Evolutionary conservation across 2,888 invertebrate species (phyloP).

Genomic region (Nephrocerus scutellatus): DNA sequence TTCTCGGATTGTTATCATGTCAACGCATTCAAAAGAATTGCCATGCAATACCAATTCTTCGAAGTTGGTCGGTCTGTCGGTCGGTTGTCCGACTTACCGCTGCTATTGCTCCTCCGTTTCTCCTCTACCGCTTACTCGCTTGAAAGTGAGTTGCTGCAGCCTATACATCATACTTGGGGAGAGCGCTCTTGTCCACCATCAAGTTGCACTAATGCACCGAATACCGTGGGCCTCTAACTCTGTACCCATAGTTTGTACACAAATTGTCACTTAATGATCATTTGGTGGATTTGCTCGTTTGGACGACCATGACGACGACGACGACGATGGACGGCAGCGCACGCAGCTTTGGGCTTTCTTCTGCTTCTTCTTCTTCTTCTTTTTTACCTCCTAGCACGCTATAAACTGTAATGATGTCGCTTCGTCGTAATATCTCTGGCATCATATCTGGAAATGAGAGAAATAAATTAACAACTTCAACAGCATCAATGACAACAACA

Average conservation of each 20-base stretch:
- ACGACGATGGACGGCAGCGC: slow-evolving; percentile 17
- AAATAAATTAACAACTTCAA: slow-evolving; percentile 1
- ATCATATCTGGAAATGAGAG: slow-evolving; percentile 15
- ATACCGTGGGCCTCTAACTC: too few relatives aligned
- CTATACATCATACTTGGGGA: too few relatives aligned
- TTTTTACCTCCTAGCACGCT: slow-evolving; percentile 22
- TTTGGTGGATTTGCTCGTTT: slow-evolving; percentile 17
- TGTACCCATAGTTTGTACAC: slow-evolving; percentile 16
- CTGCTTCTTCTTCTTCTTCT: too few relatives aligned
- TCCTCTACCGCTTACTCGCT: too few relatives aligned
- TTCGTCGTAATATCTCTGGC: slow-evolving; percentile 23
- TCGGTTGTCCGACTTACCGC: slow-evolving; percentile 3
- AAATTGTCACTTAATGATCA: slow-evolving; percentile 24
- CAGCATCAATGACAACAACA: slow-evolving; percentile 10
- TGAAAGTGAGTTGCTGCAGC: too few relatives aligned
- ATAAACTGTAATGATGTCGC: slow-evolving; percentile 24
- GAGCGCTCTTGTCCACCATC: too few relatives aligned
- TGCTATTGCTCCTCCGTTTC: too few relatives aligned
- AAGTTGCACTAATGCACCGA: too few relatives aligned
- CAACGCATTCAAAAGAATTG: slow-evolving; percentile 23
- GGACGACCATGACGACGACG: neutral
- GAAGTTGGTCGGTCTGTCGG: neutral
- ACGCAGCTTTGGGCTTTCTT: too few relatives aligned
- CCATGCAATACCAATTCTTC: slow-evolving; percentile 10
- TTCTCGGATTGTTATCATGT: slow-evolving; percentile 25